These are phyloP conservation scores for Nemotelus nigrinus DNA, from an alignment of 2,888 invertebrate genomes.

Conservation along the genomic window DNA sequence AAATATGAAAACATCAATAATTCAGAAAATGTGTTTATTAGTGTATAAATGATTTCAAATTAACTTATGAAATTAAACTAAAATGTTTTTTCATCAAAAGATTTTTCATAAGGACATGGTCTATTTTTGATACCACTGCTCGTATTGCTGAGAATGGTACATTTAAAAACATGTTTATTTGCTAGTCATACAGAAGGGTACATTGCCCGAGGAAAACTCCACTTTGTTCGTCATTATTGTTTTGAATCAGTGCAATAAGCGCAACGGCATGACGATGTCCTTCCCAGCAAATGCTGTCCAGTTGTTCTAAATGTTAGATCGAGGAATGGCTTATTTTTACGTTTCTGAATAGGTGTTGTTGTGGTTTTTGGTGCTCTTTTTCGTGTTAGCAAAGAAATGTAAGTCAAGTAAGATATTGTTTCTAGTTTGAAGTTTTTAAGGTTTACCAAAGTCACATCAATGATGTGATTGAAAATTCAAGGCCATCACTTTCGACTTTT, in stretches of 20 bases:
- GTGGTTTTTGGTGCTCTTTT: background rate
- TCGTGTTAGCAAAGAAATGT: conserved; percentile 24
- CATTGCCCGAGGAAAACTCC: background rate
- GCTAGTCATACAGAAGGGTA: background rate
- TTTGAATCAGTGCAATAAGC: background rate
- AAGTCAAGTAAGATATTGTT: too few relatives aligned
- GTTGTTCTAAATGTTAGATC: background rate
- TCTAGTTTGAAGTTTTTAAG: too few relatives aligned
- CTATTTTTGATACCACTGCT: background rate
- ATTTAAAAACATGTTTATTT: background rate
- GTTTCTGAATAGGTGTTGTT: background rate
- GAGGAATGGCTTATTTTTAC: conserved; percentile 24
- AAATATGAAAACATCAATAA: too few relatives aligned
- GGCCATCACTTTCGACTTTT: too few relatives aligned
- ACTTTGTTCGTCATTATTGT: too few relatives aligned
- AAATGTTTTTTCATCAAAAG: too few relatives aligned
- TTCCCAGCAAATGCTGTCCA: conserved; percentile 18
- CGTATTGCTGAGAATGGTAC: background rate
- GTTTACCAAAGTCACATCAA: too few relatives aligned
- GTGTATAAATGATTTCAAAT: too few relatives aligned
- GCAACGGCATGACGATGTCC: conserved; percentile 2
- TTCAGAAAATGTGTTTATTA: too few relatives aligned
- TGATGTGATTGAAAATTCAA: too few relatives aligned
- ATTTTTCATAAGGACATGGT: too few relatives aligned
- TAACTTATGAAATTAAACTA: too few relatives aligned